A percentile compares a stretch with the other conserved stretches of the same genome.
Conservation (phyloP, 2,797 vertebrate species). For the Pteropus rufus region DNA sequence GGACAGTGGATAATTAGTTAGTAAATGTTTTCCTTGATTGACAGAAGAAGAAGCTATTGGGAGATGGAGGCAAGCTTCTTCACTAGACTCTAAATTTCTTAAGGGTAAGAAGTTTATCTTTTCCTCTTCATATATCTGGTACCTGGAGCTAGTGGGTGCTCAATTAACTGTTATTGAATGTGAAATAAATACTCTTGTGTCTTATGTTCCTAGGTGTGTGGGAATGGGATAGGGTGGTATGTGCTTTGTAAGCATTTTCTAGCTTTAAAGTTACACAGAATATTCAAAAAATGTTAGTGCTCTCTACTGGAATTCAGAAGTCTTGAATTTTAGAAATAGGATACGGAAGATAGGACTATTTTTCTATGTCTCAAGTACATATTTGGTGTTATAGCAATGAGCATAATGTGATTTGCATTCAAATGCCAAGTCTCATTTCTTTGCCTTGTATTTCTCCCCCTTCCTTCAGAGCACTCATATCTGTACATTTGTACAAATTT, state of each 20-base stretch:
- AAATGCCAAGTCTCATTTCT: not conserved
- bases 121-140: not conserved
- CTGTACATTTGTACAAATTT: not conserved
- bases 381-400: not conserved
- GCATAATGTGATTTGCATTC: not conserved
- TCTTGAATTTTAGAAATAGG: not conserved
- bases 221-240: not conserved
- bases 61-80: not conserved
- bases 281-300: slow-evolving; percentile 4
- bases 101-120: not conserved
- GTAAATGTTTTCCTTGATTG: not conserved
- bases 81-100: not conserved
- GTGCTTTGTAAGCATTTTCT: not conserved
- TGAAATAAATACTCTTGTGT: not conserved
- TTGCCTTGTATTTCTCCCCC: not conserved
- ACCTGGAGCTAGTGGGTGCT: not conserved
- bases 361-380: not conserved
- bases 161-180: not conserved
- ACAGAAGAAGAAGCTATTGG: not conserved
- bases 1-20: not conserved
- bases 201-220: not conserved
- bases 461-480: not conserved
- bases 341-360: not conserved
- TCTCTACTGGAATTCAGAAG: slow-evolving; percentile 54
- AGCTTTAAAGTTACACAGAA: not conserved